A percentile compares a stretch with the other conserved stretches of the same genome.
Evolutionary conservation across 2,797 vertebrate genomes (phyloP).

Genomic region (Bradypodion ventrale): DNA sequence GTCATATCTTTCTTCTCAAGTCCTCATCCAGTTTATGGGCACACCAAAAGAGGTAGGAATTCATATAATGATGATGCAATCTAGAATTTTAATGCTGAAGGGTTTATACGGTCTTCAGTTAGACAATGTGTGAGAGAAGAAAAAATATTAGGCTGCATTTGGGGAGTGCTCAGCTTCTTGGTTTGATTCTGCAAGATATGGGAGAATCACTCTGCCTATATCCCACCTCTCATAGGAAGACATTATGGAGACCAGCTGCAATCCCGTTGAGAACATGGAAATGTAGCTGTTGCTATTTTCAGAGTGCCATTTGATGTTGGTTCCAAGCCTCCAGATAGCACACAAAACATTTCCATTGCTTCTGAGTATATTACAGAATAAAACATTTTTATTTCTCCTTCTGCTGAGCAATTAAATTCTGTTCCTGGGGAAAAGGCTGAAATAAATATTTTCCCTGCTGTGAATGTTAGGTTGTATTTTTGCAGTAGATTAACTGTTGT

Average conservation of each 20-base stretch:
- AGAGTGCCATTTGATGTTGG: not conserved
- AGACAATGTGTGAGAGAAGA: not conserved
- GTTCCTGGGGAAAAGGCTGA: not conserved
- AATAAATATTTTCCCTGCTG: not conserved
- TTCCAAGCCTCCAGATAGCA: not conserved
- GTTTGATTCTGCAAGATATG: not conserved
- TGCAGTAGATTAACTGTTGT: not conserved
- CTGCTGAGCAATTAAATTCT: not conserved
- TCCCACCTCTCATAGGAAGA: not conserved
- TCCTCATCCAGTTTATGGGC: not conserved
- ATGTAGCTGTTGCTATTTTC: not conserved
- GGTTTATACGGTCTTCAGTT: not conserved
- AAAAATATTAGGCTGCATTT: not conserved
- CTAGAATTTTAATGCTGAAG: not conserved
- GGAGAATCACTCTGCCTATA: not conserved
- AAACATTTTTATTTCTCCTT: not conserved
- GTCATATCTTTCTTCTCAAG: too few species aligned
- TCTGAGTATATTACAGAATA: not conserved
- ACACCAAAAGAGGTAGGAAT: not conserved
- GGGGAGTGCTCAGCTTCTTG: not conserved
- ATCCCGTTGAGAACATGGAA: not conserved
- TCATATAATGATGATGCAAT: not conserved
- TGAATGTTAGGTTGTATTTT: not conserved
- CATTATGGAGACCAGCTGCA: not conserved
- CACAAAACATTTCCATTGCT: not conserved